Conservation (phyloP, 1,140 invertebrate species). For the Piezodorus guildinii region DNA sequence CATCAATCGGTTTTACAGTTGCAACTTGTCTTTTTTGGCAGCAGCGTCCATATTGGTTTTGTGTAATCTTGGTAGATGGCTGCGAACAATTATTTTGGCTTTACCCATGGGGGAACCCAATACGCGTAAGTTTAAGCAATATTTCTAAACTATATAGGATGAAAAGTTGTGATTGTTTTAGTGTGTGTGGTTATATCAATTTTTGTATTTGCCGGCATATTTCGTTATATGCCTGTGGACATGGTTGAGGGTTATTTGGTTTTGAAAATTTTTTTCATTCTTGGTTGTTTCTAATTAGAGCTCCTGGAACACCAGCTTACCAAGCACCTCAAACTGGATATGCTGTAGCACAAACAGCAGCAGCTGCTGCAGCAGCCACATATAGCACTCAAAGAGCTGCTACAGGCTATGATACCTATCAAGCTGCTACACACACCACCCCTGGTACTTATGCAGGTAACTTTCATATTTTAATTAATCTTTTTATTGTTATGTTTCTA, state of each 20-base stretch:
- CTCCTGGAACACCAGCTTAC: slow-evolving; percentile 59
- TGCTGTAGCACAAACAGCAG: slow-evolving; percentile 59
- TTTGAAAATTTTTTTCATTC: neutral
- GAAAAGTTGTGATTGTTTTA: too few relatives aligned
- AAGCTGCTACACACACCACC: slow-evolving; percentile 44
- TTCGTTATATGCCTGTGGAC: neutral
- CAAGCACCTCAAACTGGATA: slow-evolving; percentile 63
- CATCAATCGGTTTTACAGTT: neutral
- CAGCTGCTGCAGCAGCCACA: slow-evolving; percentile 55
- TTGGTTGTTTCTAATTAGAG: slow-evolving; percentile 26
- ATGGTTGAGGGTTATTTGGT: neutral
- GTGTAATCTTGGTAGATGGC: slow-evolving; percentile 45
- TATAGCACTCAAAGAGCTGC: slow-evolving; percentile 63
- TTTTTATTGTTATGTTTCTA: neutral
- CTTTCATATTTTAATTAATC: neutral
- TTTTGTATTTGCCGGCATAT: neutral
- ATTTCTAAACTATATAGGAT: neutral
- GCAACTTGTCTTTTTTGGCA: neutral
- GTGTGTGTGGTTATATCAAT: too few relatives aligned
- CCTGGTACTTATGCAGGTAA: slow-evolving; percentile 41
- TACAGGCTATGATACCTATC: slow-evolving; percentile 64
- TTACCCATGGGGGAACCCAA: slow-evolving; percentile 80
- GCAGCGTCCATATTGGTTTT: slow-evolving; percentile 25
- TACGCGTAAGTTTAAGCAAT: slow-evolving; percentile 44
- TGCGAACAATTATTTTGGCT: slow-evolving; percentile 86